Base-by-base conservation (phyloP, 2,888 invertebrate species). In the Myopa tessellatipennis region DNA sequence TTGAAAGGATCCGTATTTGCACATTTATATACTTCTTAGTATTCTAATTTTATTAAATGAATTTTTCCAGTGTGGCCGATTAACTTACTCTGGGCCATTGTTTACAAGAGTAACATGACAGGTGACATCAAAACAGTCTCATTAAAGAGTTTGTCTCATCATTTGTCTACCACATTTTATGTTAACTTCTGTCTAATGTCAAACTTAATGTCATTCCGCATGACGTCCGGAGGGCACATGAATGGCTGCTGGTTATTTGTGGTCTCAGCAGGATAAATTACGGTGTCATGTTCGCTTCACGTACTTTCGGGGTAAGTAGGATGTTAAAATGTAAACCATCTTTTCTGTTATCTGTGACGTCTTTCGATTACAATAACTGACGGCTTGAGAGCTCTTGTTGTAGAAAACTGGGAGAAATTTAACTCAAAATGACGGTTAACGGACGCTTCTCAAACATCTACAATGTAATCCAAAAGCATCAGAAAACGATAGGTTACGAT, bases 181-280 rank as follows among this genome's bases (percentile, higher is more conserved):
- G 69, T 18, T 34, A 4, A 50, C 34, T 69, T 34, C 18, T 52
- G 50, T 50, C 69, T 52, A 69, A 52, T 14, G 69, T 50, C 69
- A 50, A 52, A 50, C 34, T 50, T 50, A 14, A 10, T 52, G 69
- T 52, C 50, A 52, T 52, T 5, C 34, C n/a, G 18, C 4, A 16
- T 68, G 68, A 45, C 68, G 26, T 40, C 8, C n/a, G n/a, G 26
- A 26, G 18, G 52, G 52, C 14, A 7, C 18, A 34, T 8, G 34
- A 26, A 34, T 12, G 26, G 52, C 34, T 18, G 6, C 40, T 40
- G 26, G 1, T 4, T 45, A 5, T 40, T 69, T 65, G 65, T 18
- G 69, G 69, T 69, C 52, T 69, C 50, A n/a, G 69, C 18, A 18
- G 36, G 18, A 69, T 26, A 52, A 50, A 69, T 69, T 69, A 52